Evolutionary conservation across 2,113 vertebrate species (phyloP).

Genomic region (Thymallus thymallus): DNA sequence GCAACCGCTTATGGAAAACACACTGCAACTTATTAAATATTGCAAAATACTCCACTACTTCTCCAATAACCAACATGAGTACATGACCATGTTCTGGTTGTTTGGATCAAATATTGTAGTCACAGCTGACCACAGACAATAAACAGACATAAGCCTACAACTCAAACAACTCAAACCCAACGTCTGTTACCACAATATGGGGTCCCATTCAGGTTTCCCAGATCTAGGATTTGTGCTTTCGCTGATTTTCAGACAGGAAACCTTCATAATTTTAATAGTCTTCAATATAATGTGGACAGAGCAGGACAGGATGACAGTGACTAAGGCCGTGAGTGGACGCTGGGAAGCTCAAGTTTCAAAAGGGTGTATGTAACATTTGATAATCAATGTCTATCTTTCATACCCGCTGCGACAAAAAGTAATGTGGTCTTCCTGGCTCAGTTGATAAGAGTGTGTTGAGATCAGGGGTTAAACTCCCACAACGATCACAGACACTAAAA

Average conservation of each 20-base stretch:
- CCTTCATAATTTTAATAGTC: not conserved
- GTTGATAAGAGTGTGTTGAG: too few relatives aligned
- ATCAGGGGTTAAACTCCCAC: too few relatives aligned
- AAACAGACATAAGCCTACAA: not conserved
- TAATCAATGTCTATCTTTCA: too few relatives aligned
- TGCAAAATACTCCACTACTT: not conserved
- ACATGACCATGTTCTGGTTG: too few relatives aligned
- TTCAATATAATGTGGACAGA: not conserved
- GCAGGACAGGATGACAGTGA: not conserved
- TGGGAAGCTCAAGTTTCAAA: too few relatives aligned
- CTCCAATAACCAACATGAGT: not conserved
- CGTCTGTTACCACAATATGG: not conserved
- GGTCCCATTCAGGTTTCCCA: not conserved
- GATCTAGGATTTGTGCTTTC: not conserved
- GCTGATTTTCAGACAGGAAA: not conserved
- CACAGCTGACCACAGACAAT: not conserved
- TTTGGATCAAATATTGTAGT: not conserved
- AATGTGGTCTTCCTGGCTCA: too few relatives aligned
- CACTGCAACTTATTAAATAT: not conserved
- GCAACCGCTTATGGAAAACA: not conserved
- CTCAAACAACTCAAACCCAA: too few relatives aligned
- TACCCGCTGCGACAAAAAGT: too few relatives aligned
- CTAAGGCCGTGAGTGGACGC: too few relatives aligned
- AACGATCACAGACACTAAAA: too few relatives aligned
- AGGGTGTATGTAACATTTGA: too few relatives aligned